Conservation (phyloP, 2,797 vertebrate species). For the Propithecus deckenii region DNA sequence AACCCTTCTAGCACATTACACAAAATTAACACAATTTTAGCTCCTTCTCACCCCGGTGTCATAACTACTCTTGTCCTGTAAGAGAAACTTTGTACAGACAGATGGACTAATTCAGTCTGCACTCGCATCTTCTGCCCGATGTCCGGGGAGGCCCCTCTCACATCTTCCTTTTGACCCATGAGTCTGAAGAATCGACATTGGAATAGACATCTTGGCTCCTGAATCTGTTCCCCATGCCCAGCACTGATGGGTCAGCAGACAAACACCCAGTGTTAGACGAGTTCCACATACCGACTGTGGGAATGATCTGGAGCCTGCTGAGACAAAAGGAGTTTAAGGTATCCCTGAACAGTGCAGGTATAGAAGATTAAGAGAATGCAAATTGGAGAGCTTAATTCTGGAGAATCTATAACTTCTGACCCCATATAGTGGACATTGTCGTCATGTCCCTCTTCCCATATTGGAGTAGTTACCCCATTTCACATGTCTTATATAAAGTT, state of each 20-base stretch:
- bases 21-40: background rate
- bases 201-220: background rate
- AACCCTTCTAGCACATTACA: background rate
- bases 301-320: background rate
- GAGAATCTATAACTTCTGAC: background rate
- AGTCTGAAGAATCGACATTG: background rate
- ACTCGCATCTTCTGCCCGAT: background rate
- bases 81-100: background rate
- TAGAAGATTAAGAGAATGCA: background rate
- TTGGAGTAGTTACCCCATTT: background rate
- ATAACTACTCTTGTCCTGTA: background rate
- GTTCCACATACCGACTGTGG: background rate
- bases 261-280: background rate
- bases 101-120: background rate
- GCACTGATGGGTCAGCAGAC: background rate
- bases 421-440: background rate
- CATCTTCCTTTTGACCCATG: background rate
- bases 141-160: background rate
- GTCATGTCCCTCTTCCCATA: background rate
- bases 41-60: background rate
- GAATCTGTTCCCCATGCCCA: background rate
- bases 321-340: background rate
- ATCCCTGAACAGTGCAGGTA: background rate
- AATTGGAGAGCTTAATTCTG: background rate
- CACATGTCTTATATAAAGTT: background rate